Base-by-base conservation (phyloP, 2,113 vertebrate species). In the Sinocyclocheilus maitianheensis region DNA sequence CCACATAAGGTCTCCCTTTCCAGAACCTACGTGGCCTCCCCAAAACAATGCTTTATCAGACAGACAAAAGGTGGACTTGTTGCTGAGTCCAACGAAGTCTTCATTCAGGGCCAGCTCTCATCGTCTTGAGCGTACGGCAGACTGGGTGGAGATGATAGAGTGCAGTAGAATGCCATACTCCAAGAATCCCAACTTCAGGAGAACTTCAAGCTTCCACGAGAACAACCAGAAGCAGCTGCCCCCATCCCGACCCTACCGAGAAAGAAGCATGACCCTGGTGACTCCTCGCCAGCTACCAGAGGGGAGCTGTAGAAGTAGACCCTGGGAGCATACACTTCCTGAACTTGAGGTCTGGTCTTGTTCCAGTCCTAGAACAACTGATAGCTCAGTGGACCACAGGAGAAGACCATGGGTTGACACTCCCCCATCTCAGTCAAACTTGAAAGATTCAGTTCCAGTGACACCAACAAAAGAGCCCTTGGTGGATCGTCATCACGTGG, bases 191-290 rank as follows among this genome's bases (percentile, higher is more conserved):
- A 94, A 97, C 75, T 99, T 99, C 89, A 92, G 97, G 85, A 96
- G 98, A 88, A 98, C 97, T 0, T 96, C 95, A 55, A 99, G 98
- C 88, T 99, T 99, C 72, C 96, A 97, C 4, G 97, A 98, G 88
- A 90, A 93, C 87, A 97, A 94, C 92, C 95, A 95, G 55, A 92
- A 94, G 40, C 88, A 93, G 8, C 94, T 94, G 75, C 89, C 92
- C 63, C 88, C 85, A 20, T 81, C 91, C 60, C 95, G 94, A 84
- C 95, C 95, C 0, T 98, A 96, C 93, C 93, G 97, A 90, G 97
- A 99, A 91, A 94, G 98, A 81, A 99, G 98, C 92, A 93, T 98
- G 95, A 97, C 97, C 20, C 95, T 95, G 91, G 94, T 94, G 79
- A 94, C 95, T n/a, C 91, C 90, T 90, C 84, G 96, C 89, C 93